phyloP scores from a whole-genome alignment of 2,888 invertebrate genomes.

The Rhopalosiphum nymphaeae region DNA sequence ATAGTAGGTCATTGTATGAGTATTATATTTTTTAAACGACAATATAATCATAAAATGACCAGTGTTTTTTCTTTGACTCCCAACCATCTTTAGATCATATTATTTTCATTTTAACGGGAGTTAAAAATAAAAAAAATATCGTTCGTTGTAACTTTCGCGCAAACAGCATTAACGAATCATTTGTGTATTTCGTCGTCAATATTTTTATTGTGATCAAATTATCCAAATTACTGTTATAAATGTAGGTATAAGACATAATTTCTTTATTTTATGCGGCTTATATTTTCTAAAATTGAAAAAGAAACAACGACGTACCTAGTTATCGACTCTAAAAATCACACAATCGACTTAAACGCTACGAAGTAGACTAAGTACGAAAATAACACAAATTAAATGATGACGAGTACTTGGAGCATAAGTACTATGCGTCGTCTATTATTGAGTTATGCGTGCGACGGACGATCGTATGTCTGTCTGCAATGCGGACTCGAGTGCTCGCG shows the following conservation, averaged over 20 bases:
- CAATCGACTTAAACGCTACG: not conserved
- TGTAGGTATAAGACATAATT: not conserved
- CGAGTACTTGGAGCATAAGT: not conserved
- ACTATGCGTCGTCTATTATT: not conserved
- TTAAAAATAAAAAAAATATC: not conserved
- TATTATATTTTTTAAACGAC: not conserved
- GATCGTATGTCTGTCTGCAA: not conserved
- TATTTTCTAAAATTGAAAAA: conserved; percentile 20
- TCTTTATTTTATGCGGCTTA: not conserved
- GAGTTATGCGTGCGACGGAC: not conserved
- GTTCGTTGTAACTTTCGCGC: conserved; percentile 16
- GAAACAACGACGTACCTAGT: not conserved
- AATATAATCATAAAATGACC: not conserved
- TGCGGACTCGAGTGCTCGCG: not conserved
- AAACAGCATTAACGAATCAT: conserved; percentile 15
- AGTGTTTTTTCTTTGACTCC: not conserved
- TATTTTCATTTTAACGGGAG: conserved; percentile 36
- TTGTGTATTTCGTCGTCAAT: not conserved
- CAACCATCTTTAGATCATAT: not conserved
- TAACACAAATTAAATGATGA: not conserved
- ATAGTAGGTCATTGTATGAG: not conserved
- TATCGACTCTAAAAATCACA: not conserved
- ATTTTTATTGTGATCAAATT: conserved; percentile 25
- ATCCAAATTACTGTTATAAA: not conserved
- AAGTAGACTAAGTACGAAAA: not conserved